Conservation (phyloP, 2,113 vertebrate species). For the Synodontis membranacea region DNA sequence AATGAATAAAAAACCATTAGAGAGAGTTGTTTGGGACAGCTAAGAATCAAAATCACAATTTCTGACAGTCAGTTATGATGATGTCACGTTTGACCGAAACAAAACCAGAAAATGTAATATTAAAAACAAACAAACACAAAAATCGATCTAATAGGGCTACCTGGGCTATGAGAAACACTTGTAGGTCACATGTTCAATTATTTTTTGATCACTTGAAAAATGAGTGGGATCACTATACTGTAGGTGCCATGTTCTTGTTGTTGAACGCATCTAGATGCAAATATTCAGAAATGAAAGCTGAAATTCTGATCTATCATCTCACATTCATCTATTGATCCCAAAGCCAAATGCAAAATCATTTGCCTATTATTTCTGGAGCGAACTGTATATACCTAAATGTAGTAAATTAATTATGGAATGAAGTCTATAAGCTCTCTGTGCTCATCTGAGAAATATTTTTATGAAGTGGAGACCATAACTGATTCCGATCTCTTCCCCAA, state of each 20-base stretch:
- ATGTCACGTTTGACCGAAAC: not conserved
- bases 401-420: not conserved
- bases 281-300: not conserved
- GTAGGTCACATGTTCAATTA: not conserved
- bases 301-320: not conserved
- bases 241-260: not conserved
- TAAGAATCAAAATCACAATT: not conserved
- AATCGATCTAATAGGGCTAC: not conserved
- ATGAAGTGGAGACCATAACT: constrained; percentile 23
- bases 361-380: not conserved
- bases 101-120: not conserved
- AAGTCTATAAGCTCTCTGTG: constrained; percentile 23
- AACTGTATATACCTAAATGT: not conserved
- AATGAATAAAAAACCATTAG: constrained; percentile 5
- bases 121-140: not conserved
- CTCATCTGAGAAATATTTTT: constrained; percentile 4
- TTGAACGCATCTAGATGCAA: not conserved
- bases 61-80: not conserved
- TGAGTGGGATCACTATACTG: not conserved
- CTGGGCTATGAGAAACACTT: not conserved
- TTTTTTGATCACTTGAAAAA: not conserved
- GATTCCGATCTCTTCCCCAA: constrained; percentile 44
- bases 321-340: not conserved
- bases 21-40: not conserved
- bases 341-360: not conserved